phyloP scores from a whole-genome alignment of 2,113 vertebrate genomes.

The Platycercus adscitus region DNA sequence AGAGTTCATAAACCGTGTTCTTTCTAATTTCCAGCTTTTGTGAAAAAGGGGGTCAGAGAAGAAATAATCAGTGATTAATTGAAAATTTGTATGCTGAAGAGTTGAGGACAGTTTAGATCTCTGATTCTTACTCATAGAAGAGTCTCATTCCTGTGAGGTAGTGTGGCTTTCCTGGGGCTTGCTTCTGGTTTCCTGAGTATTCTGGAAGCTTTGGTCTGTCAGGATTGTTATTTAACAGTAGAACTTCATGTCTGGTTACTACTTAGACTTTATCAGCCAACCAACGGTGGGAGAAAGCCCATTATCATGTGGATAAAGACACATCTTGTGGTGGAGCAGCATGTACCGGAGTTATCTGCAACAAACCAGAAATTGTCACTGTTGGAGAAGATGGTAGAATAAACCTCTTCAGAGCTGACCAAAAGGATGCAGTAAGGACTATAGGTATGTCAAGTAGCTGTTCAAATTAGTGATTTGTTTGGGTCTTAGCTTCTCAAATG shows the following conservation, averaged over 20 bases:
- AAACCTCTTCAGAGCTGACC: constrained; percentile 88
- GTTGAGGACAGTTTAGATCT: background rate
- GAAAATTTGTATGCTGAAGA: background rate
- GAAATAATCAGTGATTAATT: background rate
- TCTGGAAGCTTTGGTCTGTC: background rate
- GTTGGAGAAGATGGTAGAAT: constrained; percentile 96
- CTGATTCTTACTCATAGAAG: background rate
- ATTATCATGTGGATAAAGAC: constrained; percentile 75
- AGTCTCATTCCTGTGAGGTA: background rate
- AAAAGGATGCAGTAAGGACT: constrained; percentile 81
- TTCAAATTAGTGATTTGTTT: background rate
- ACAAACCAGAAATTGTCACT: constrained; percentile 89
- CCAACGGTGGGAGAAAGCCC: constrained; percentile 86
- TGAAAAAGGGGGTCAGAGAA: background rate
- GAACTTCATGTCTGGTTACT: background rate
- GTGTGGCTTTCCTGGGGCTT: background rate
- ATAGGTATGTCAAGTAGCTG: constrained; percentile 79
- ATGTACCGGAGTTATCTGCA: constrained; percentile 89
- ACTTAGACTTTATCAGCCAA: constrained; percentile 82
- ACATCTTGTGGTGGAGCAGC: constrained; percentile 80
- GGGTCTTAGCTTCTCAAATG: background rate
- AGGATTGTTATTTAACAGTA: background rate
- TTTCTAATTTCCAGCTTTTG: background rate
- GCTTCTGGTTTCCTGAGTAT: background rate
- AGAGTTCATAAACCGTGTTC: background rate